phyloP scores from a whole-genome alignment of 2,113 vertebrate genomes.

The Zosterops pallidus region DNA sequence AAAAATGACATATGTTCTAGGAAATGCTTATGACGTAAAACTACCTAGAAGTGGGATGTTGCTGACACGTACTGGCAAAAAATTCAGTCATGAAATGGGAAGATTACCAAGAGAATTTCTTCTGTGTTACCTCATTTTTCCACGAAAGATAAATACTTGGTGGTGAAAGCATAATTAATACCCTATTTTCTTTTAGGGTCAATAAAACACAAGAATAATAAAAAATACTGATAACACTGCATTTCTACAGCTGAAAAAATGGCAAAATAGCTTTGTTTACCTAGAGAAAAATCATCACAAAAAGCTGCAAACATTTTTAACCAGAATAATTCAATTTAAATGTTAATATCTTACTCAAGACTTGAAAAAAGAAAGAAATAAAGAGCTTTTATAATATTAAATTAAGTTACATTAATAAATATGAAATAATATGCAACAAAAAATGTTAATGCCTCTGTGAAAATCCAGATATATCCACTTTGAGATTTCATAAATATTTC shows the following conservation, averaged over 20 bases:
- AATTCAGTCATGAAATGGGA: neutral
- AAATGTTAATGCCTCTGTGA: neutral
- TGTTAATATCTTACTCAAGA: neutral
- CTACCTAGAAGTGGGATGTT: neutral
- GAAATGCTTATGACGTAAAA: neutral
- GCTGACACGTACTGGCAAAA: neutral
- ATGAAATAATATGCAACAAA: neutral
- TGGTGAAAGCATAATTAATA: conserved; percentile 24
- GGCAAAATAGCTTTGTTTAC: neutral
- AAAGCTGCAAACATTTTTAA: neutral
- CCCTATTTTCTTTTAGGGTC: neutral
- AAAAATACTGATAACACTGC: neutral
- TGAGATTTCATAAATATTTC: neutral
- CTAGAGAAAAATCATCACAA: neutral
- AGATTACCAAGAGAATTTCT: neutral
- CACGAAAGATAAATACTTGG: neutral
- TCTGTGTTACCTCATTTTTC: neutral
- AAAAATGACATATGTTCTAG: neutral
- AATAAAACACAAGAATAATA: neutral
- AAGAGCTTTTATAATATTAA: neutral
- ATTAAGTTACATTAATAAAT: neutral
- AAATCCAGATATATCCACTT: neutral
- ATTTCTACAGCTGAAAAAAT: neutral
- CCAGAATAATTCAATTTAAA: neutral
- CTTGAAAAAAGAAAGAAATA: neutral